Evolutionary conservation across 2,888 invertebrate species (phyloP).

Genomic region (Leucozona laternaria): DNA sequence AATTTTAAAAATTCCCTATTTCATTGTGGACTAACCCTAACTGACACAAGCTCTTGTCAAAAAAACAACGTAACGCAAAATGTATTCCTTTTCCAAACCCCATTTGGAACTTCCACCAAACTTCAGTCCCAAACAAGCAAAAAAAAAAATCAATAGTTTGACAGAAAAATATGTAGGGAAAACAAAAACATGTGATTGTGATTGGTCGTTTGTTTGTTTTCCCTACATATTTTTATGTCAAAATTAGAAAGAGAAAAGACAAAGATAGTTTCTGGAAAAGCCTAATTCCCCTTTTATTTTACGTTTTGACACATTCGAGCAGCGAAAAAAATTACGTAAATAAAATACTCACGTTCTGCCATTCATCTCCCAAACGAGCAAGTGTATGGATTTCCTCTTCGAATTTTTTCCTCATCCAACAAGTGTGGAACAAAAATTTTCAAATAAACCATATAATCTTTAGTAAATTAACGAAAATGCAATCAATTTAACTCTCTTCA

Average conservation of each 20-base stretch:
- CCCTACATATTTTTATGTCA: no score
- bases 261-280: no score
- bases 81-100: not conserved
- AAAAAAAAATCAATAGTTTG: no score
- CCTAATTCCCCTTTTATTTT: no score
- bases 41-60: not conserved
- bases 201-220: no score
- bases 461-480: conserved; percentile 47
- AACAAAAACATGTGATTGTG: no score
- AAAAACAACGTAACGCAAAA: conserved; percentile 17
- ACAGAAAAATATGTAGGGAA: no score
- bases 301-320: conserved; percentile 17
- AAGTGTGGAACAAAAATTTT: conserved; percentile 66
- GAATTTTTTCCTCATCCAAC: conserved; percentile 79
- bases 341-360: conserved; percentile 56
- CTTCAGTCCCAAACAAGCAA: no score
- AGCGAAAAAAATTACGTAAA: conserved; percentile 50
- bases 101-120: no score
- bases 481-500: conserved; percentile 77
- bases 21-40: conserved; percentile 4
- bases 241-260: no score
- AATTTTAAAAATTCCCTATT: conserved; percentile 24
- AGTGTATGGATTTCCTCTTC: conserved; percentile 71
- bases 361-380: conserved; percentile 63
- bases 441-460: conserved; percentile 55